phyloP scores from a whole-genome alignment of 2,888 invertebrate genomes.

The Pelosia muscerda region DNA sequence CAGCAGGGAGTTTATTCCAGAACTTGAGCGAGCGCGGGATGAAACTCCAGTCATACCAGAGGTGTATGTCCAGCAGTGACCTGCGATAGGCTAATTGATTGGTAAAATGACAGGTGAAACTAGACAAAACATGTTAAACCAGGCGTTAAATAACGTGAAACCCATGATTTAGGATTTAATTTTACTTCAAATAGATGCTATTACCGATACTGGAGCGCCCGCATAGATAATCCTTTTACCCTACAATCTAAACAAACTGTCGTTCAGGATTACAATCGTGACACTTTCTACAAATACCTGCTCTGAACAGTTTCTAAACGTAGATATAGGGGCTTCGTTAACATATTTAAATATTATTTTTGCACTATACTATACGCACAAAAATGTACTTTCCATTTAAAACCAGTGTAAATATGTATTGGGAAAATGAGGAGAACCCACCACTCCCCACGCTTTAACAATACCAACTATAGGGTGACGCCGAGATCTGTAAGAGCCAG shows the following conservation, averaged over 20 bases:
- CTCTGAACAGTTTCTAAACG: neutral
- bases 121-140: neutral
- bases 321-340: neutral
- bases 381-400: neutral
- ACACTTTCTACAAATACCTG: neutral
- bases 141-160: neutral
- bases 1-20: too few species aligned
- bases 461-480: too few species aligned
- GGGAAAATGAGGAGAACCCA: too few species aligned
- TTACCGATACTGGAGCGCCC: neutral
- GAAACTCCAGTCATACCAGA: too few species aligned
- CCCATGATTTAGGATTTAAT: conserved; percentile 1
- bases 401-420: neutral
- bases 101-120: neutral
- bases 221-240: neutral
- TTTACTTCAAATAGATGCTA: neutral
- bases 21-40: too few species aligned
- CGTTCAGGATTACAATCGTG: neutral
- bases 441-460: too few species aligned
- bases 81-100: too few species aligned
- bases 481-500: too few species aligned
- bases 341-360: neutral
- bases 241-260: neutral
- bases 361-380: neutral
- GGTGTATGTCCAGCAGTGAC: too few species aligned